Evolutionary conservation across 2,113 vertebrate species (phyloP).

Genomic region (Cricetomys ansorgei): DNA sequence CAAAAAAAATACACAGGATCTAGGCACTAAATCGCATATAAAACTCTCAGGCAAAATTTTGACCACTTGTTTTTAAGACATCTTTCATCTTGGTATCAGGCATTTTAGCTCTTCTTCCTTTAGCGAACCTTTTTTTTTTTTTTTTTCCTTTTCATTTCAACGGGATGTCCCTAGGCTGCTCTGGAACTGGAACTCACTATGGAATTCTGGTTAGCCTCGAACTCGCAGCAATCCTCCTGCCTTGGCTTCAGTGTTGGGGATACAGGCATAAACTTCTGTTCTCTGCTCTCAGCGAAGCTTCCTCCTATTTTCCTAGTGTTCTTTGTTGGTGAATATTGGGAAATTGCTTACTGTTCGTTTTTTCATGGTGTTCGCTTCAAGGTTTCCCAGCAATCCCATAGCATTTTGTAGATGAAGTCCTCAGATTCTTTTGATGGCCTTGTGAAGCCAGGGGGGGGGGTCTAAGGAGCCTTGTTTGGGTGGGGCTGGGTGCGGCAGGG

Average conservation of each 20-base stretch:
- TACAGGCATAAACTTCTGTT: not conserved
- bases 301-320: constrained; percentile 40
- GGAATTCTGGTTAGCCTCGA: not conserved
- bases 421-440: not conserved
- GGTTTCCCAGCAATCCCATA: constrained; percentile 21
- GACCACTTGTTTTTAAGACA: constrained; percentile 39
- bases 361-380: constrained; percentile 27
- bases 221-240: not conserved
- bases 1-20: constrained; percentile 30
- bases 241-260: not conserved
- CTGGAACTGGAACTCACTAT: not conserved
- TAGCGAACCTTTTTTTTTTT: constrained; percentile 5
- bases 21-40: constrained; percentile 37
- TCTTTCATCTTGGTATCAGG: constrained; percentile 37
- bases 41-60: constrained; percentile 4
- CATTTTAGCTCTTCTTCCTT: constrained; percentile 38
- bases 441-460: not conserved
- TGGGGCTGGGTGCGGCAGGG: constrained; percentile 70
- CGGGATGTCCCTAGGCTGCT: not conserved
- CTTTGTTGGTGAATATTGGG: constrained; percentile 36
- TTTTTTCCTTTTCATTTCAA: not conserved
- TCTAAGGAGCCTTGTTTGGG: constrained; percentile 37
- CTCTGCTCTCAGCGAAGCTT: not conserved
- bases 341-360: not conserved
- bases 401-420: not conserved